Evolutionary conservation across 2,888 invertebrate species (phyloP).

Genomic region (Dicyrtomina minuta): DNA sequence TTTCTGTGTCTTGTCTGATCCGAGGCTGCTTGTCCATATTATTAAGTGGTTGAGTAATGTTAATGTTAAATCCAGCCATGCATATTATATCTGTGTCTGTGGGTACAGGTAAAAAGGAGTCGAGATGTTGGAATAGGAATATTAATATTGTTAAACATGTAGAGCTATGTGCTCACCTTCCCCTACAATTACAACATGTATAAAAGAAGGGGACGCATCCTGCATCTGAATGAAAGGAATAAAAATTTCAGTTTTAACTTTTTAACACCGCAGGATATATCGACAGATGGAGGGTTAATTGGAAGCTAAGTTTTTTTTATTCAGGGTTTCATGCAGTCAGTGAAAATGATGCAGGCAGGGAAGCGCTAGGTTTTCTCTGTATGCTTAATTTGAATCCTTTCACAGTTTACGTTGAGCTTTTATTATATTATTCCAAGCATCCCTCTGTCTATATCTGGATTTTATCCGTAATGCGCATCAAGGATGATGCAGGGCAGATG

Average conservation of each 20-base stretch:
- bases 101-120: neutral
- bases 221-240: constrained; percentile 32
- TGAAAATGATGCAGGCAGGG: constrained; percentile 23
- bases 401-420: neutral
- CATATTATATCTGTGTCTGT: neutral
- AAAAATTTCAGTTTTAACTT: constrained; percentile 26
- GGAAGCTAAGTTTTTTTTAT: constrained; percentile 38
- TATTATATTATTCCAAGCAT: neutral
- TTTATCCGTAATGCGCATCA: too few species aligned
- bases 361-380: neutral
- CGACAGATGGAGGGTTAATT: constrained; percentile 47
- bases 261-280: constrained; percentile 42
- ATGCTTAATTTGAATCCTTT: too few species aligned
- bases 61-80: neutral
- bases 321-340: constrained; percentile 26
- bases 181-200: too few species aligned
- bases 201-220: constrained; percentile 17
- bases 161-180: constrained; percentile 18
- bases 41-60: neutral
- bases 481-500: too few species aligned
- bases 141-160: neutral
- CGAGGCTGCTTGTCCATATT: neutral
- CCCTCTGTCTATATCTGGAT: neutral
- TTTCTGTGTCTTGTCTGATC: neutral
- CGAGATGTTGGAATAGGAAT: too few species aligned